Conservation (phyloP, 2,113 vertebrate species). For the Mesitornis unicolor region DNA sequence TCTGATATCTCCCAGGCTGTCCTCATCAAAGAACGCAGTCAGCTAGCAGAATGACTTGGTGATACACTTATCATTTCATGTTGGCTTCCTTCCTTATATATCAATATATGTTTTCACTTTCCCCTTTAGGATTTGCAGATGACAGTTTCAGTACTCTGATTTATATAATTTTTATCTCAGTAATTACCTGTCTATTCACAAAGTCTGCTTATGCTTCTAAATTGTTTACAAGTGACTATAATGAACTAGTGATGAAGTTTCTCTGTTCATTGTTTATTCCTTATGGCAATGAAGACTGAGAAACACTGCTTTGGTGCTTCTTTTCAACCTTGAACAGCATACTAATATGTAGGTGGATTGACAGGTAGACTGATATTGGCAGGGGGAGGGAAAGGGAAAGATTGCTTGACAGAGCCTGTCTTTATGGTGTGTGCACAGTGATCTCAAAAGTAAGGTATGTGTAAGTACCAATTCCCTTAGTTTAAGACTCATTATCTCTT, state of each 20-base stretch:
- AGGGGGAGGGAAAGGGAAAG: neutral
- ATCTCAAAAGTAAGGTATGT: neutral
- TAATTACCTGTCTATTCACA: neutral
- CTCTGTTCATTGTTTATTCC: neutral
- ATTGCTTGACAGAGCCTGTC: neutral
- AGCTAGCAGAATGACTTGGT: neutral
- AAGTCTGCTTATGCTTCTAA: neutral
- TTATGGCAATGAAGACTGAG: neutral
- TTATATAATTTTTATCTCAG: neutral
- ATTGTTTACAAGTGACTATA: neutral
- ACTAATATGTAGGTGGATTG: slow-evolving; percentile 20
- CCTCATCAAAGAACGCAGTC: neutral
- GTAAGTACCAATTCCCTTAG: neutral
- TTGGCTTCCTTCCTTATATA: neutral
- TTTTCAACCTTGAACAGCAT: slow-evolving; percentile 12
- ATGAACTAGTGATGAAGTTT: neutral
- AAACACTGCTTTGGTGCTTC: neutral
- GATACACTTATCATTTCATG: neutral
- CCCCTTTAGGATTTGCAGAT: neutral
- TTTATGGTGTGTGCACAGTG: neutral
- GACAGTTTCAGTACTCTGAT: neutral
- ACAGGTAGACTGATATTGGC: slow-evolving; percentile 5
- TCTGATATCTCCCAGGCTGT: neutral
- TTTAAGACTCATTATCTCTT: neutral
- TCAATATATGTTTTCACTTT: neutral